Evolutionary conservation across 1,140 invertebrate genomes (phyloP), one percentile per base, ranked within the genome.

Genomic region (Meloidogyne hapla): DNA sequence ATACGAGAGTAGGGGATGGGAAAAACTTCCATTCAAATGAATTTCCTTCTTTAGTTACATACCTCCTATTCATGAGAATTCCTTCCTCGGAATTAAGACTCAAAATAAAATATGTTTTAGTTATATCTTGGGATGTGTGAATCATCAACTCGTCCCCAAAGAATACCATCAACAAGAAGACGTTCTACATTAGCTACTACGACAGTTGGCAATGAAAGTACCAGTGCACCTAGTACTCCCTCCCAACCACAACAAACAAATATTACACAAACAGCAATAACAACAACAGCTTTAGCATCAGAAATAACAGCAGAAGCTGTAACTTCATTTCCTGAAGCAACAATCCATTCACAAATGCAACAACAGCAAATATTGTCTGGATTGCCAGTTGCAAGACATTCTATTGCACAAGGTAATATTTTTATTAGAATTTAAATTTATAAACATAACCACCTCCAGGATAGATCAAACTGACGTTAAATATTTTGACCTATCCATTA

Each of bases 111-210:
- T 33, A 23, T n/a, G 15, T 33, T 9, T 38, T 38, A 73, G 75
- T 42, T 76, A 42, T 76, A 76, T 38, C 68, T 76, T 25, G 69
- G 67, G 3, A 72, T 76, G 69, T 73, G 71, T 38, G 56, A 73
- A 64, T 63, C 42, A 23, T 63, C 71, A 15, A 61, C 18, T 18
- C 42, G 10, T 26, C 71, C 61, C 33, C 56, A 64, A 40, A 42
- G 56, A 38, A 73, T 18, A 28, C 56, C 28, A 6, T 40, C 15
- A 4, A 38, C 38, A 33, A 73, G 71, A 33, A 73, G 71, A 63
- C 9, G 71, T 6, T 73, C 71, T n/a, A 72, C 70, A 9, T 42
- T 69, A 69, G 48, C 15, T 9, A 28, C 71, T 33, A 42, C 13
- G 1, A 64, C 56, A 25, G 12, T 45, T 42, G 28, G 65, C 5